Conservation (phyloP, 2,797 vertebrate species). For the Calcarius lapponicus region DNA sequence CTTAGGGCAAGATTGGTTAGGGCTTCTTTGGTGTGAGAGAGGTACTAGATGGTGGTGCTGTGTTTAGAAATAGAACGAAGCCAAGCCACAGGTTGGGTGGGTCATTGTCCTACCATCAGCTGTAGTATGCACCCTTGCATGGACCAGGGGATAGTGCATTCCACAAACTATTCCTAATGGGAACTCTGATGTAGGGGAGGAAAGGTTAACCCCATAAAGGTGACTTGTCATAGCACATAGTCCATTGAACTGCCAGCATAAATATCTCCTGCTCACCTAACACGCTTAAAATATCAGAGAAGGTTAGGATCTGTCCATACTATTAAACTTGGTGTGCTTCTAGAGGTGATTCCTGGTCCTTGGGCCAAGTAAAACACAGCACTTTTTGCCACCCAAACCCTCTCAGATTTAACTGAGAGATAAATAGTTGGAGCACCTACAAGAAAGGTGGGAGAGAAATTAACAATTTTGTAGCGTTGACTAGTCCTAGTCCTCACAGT, state of each 20-base stretch:
- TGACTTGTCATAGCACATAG: rapidly evolving
- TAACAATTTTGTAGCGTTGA: background rate
- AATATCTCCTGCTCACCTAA: background rate
- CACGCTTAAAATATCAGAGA: background rate
- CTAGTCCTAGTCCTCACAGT: background rate
- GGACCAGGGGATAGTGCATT: background rate
- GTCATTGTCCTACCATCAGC: background rate
- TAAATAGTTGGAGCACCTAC: background rate
- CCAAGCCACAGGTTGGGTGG: background rate
- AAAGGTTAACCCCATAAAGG: background rate
- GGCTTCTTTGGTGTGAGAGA: background rate
- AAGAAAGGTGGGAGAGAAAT: background rate
- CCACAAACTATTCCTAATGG: background rate
- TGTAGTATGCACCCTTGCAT: background rate
- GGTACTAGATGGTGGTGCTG: background rate
- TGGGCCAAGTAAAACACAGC: background rate
- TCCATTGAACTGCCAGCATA: background rate
- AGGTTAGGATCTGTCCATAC: background rate
- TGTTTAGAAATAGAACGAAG: background rate
- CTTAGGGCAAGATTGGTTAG: background rate
- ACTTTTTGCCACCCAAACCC: background rate
- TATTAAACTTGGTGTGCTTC: background rate
- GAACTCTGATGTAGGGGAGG: rapidly evolving
- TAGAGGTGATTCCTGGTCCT: background rate
- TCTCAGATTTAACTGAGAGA: background rate